These are phyloP conservation scores for Carapus acus DNA, from an alignment of 2,797 vertebrate species.

Conservation along the genomic window DNA sequence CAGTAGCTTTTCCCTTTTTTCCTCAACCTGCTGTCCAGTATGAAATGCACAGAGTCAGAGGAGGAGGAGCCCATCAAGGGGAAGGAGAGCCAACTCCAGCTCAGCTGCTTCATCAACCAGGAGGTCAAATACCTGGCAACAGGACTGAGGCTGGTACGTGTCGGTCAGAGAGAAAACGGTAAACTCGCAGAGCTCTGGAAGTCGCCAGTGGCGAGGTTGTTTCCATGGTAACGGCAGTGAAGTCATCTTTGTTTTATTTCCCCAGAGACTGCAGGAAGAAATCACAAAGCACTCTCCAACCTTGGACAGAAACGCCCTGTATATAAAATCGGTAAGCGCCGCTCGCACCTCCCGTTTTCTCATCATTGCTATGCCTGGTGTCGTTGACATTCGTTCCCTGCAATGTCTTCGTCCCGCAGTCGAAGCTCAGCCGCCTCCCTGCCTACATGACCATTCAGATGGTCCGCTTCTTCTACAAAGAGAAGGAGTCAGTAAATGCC, in stretches of 20 bases:
- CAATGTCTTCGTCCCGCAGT: conserved; percentile 64
- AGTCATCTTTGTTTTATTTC: conserved; percentile 11
- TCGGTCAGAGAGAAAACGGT: neutral
- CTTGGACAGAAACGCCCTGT: conserved; percentile 93
- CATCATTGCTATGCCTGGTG: no score
- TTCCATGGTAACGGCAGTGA: conserved; percentile 9
- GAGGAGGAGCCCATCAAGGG: conserved; percentile 94
- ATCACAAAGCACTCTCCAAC: conserved; percentile 94
- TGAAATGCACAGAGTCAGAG: conserved; percentile 98
- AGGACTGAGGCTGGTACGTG: conserved; percentile 89
- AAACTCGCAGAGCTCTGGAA: neutral
- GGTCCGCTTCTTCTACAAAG: conserved; percentile 99
- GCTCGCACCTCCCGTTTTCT: no score
- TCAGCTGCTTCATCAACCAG: conserved; percentile 99
- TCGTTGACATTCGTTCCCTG: neutral
- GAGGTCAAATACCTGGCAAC: conserved; percentile 99
- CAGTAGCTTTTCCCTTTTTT: conserved; percentile 26
- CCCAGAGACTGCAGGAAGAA: conserved; percentile 94
- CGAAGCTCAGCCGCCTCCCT: conserved; percentile 93
- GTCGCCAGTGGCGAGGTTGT: neutral
- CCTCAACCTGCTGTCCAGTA: conserved; percentile 80
- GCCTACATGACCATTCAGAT: conserved; percentile 97
- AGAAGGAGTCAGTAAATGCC: conserved; percentile 98
- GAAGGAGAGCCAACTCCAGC: conserved; percentile 92
- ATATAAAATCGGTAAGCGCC: conserved; percentile 92